These are phyloP conservation scores for Dione juno DNA, from an alignment of 2,888 invertebrate species.

Conservation along the genomic window DNA sequence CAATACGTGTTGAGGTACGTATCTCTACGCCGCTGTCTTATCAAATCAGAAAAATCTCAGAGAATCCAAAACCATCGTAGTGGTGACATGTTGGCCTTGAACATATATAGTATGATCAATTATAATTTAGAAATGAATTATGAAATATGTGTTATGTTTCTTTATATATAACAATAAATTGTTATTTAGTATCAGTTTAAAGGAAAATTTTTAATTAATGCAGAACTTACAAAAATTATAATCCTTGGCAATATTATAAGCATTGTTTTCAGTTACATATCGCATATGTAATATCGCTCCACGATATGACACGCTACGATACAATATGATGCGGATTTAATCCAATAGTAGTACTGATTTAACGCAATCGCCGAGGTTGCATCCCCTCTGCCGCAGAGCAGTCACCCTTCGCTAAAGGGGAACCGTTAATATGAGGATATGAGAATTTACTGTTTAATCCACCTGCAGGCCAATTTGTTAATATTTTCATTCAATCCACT, in stretches of 20 bases:
- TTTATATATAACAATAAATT: too few relatives aligned
- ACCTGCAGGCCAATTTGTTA: conserved; percentile 82
- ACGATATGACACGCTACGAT: conserved; percentile 23
- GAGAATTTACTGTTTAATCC: conserved; percentile 84
- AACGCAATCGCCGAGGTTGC: conserved; percentile 80
- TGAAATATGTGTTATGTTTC: too few relatives aligned
- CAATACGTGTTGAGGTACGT: too few relatives aligned
- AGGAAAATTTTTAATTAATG: too few relatives aligned
- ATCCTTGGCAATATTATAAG: background rate
- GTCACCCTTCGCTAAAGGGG: conserved; percentile 78
- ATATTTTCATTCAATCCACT: conserved; percentile 83
- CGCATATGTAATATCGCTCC: conserved; percentile 12
- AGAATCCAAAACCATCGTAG: too few relatives aligned
- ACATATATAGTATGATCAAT: too few relatives aligned
- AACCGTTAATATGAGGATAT: conserved; percentile 81
- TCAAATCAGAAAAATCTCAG: too few relatives aligned
- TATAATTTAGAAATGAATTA: too few relatives aligned
- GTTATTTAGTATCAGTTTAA: too few relatives aligned
- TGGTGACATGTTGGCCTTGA: too few relatives aligned
- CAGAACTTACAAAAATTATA: too few relatives aligned
- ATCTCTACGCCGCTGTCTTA: too few relatives aligned
- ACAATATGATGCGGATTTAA: conserved; percentile 67
- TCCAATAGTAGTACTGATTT: conserved; percentile 78
- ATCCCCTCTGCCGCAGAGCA: conserved; percentile 69
- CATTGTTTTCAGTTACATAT: conserved; percentile 9